phyloP scores from a whole-genome alignment of 2,888 invertebrate species.

The Gymnosoma rotundatum region DNA sequence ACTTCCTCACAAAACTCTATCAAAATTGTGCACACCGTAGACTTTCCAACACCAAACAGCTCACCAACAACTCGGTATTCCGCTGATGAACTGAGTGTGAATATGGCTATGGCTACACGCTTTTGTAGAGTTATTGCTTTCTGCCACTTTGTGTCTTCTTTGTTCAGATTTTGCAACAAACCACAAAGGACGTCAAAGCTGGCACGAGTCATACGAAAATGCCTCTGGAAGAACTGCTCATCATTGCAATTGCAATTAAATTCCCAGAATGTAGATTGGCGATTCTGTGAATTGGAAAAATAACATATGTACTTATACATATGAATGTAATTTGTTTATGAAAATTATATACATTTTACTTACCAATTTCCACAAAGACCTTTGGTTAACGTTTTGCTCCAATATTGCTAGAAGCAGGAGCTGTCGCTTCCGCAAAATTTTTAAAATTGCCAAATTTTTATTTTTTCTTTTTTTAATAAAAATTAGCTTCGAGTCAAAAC shows the following conservation, averaged over 20 bases:
- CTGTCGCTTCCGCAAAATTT: conserved; percentile 9
- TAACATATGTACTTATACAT: no score
- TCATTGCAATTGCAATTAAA: conserved; percentile 27
- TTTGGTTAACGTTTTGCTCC: conserved; percentile 14
- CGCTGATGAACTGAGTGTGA: conserved; percentile 4
- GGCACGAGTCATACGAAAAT: conserved; percentile 34
- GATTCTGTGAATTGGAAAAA: conserved; percentile 21
- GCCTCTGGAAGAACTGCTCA: conserved; percentile 17
- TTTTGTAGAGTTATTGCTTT: conserved; percentile 13
- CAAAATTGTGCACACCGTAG: conserved; percentile 19
- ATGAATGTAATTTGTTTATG: neutral
- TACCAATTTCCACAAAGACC: conserved; percentile 25
- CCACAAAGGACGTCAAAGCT: conserved; percentile 8
- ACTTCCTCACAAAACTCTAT: conserved; percentile 21
- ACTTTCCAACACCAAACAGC: conserved; percentile 13
- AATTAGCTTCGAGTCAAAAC: neutral
- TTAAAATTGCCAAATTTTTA: neutral
- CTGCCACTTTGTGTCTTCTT: conserved; percentile 14
- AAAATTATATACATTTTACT: neutral
- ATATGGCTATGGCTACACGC: conserved; percentile 29
- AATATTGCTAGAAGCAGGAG: conserved; percentile 4
- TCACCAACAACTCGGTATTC: conserved; percentile 16
- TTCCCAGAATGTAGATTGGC: conserved; percentile 20
- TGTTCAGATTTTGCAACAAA: neutral
- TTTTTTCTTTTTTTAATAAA: neutral